These are phyloP conservation scores for Salticus scenicus DNA, from an alignment of 2,888 invertebrate species.

Conservation along the genomic window DNA sequence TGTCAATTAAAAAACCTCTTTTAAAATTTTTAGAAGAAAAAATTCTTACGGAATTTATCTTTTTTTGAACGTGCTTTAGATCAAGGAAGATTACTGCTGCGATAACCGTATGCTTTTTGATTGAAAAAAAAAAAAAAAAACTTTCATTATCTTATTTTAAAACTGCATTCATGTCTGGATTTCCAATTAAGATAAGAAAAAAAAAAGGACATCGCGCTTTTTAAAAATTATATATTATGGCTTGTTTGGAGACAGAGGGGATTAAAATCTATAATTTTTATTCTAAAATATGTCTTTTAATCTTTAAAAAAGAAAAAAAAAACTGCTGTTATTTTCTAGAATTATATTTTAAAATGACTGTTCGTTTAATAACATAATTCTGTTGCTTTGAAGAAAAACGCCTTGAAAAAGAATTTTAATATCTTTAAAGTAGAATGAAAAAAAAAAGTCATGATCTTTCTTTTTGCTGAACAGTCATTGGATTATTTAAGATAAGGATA, in stretches of 20 bases:
- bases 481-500: too few relatives aligned
- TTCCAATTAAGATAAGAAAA: conserved; percentile 9
- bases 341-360: not conserved
- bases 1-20: conserved; percentile 20
- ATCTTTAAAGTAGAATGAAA: too few relatives aligned
- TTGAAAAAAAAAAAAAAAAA: not conserved
- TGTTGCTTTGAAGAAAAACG: too few relatives aligned
- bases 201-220: not conserved
- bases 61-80: not conserved
- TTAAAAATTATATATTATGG: not conserved
- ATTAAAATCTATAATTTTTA: conserved; percentile 4
- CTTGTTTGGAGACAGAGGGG: not conserved
- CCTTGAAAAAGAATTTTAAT: too few relatives aligned
- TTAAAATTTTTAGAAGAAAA: not conserved
- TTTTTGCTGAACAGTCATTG: too few relatives aligned
- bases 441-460: too few relatives aligned
- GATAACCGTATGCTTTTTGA: not conserved
- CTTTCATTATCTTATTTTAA: not conserved
- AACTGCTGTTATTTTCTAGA: not conserved
- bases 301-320: not conserved
- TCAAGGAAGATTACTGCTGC: not conserved
- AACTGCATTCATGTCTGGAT: not conserved
- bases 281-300: not conserved
- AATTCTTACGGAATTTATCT: not conserved
- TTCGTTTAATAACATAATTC: not conserved